Conservation (phyloP, 1,140 invertebrate species). For the Pomphorhynchus laevis region DNA sequence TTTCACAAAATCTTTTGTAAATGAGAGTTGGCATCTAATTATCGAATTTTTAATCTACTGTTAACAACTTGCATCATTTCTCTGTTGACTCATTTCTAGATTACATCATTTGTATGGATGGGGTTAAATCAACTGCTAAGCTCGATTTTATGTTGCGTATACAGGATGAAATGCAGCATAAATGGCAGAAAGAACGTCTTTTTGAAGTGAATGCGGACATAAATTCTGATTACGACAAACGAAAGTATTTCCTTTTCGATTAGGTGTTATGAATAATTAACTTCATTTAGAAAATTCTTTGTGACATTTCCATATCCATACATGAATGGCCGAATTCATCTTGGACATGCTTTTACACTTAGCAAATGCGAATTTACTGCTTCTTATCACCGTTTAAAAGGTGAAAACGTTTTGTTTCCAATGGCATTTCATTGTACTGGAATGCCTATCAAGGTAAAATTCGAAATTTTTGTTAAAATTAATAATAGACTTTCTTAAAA, state of each 20-base stretch:
- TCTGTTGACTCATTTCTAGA: neutral
- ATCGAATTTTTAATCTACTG: neutral
- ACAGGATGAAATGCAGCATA: constrained; percentile 36
- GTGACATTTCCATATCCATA: constrained; percentile 90
- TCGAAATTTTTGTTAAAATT: constrained; percentile 21
- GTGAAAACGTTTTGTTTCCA: constrained; percentile 62
- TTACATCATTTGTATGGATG: constrained; percentile 15
- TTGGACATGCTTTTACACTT: constrained; percentile 80
- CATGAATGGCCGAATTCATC: constrained; percentile 87
- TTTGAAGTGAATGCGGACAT: constrained; percentile 36
- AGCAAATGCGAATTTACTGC: constrained; percentile 85
- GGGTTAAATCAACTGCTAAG: constrained; percentile 61
- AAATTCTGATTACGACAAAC: constrained; percentile 15
- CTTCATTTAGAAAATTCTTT: constrained; percentile 37
- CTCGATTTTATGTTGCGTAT: constrained; percentile 52
- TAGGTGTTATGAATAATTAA: neutral
- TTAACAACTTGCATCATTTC: neutral
- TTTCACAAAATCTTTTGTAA: neutral
- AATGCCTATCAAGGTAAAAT: constrained; percentile 26
- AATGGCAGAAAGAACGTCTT: constrained; percentile 39
- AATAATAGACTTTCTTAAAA: too few species aligned
- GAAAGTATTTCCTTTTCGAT: constrained; percentile 8
- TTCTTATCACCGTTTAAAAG: constrained; percentile 51
- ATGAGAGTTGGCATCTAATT: neutral
- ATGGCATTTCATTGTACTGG: constrained; percentile 96